These are phyloP conservation scores for Atta texana DNA, from an alignment of 1,140 invertebrate genomes.

Conservation along the genomic window DNA sequence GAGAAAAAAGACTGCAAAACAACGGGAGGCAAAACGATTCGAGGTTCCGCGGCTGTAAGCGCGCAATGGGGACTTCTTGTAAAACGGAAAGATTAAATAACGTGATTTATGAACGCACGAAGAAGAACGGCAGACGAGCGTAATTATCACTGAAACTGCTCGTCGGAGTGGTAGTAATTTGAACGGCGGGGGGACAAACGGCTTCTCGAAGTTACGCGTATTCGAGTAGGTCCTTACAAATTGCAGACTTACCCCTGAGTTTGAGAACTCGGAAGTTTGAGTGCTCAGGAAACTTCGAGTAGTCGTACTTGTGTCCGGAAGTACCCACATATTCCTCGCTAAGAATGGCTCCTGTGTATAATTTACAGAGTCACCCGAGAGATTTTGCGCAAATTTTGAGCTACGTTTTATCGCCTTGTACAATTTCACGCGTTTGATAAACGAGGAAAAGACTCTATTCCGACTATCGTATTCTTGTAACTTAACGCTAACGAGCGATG, in stretches of 20 bases:
- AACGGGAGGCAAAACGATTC: slow-evolving; percentile 3
- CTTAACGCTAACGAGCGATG: neutral
- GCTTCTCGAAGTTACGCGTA: slow-evolving; percentile 59
- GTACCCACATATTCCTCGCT: slow-evolving; percentile 54
- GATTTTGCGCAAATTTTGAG: slow-evolving; percentile 32
- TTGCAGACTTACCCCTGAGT: slow-evolving; percentile 51
- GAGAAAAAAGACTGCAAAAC: slow-evolving; percentile 32
- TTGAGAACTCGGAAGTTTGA: slow-evolving; percentile 60
- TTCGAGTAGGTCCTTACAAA: slow-evolving; percentile 62
- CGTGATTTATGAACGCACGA: slow-evolving; percentile 42
- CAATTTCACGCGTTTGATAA: slow-evolving; percentile 32
- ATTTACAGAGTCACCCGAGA: slow-evolving; percentile 58
- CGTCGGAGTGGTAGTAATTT: slow-evolving; percentile 46
- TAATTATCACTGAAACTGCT: slow-evolving; percentile 51
- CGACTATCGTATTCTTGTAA: slow-evolving; percentile 18
- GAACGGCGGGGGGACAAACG: slow-evolving; percentile 32
- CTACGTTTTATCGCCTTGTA: neutral
- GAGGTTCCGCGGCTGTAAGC: neutral
- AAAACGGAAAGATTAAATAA: slow-evolving; percentile 54
- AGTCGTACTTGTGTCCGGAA: slow-evolving; percentile 52
- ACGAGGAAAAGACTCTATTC: neutral
- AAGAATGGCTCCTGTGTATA: slow-evolving; percentile 58
- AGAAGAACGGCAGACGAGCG: slow-evolving; percentile 33
- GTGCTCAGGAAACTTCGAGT: slow-evolving; percentile 47
- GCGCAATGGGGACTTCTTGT: slow-evolving; percentile 38